A percentile compares a stretch with the other conserved stretches of the same genome.
Conservation (phyloP, 2,113 vertebrate species). For the Sigmodon hispidus region DNA sequence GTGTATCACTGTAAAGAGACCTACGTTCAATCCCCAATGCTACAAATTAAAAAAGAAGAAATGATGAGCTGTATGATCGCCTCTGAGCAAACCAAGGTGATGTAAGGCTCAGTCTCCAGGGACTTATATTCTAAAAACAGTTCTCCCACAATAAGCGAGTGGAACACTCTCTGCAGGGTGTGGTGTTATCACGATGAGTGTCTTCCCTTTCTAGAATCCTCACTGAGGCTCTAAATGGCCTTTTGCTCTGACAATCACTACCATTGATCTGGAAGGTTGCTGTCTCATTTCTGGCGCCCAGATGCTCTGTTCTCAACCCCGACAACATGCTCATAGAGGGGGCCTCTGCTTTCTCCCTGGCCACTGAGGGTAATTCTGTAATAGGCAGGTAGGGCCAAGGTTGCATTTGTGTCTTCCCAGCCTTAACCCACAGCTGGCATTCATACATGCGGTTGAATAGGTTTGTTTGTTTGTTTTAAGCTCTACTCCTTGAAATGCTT, state of each 20-base stretch:
- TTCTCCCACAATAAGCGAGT: neutral
- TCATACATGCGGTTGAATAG: neutral
- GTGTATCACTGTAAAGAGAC: neutral
- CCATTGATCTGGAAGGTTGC: neutral
- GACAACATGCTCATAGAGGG: neutral
- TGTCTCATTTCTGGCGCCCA: neutral
- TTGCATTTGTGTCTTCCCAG: neutral
- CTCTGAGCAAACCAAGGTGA: neutral
- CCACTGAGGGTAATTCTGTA: neutral
- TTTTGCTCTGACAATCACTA: slow-evolving; percentile 11
- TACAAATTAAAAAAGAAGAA: neutral
- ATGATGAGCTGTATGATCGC: neutral
- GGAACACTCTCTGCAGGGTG: neutral
- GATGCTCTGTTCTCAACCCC: neutral
- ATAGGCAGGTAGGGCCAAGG: neutral
- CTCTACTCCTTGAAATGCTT: neutral
- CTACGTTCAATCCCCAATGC: neutral
- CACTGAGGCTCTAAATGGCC: neutral
- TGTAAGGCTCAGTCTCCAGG: neutral
- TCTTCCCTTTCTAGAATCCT: neutral
- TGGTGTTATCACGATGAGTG: neutral
- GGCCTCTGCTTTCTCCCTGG: neutral
- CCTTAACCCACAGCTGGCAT: neutral
- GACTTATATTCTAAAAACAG: neutral
- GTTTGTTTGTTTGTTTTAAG: neutral